Conservation (phyloP, 1,140 invertebrate genomes). For the Whitmania pigra region DNA sequence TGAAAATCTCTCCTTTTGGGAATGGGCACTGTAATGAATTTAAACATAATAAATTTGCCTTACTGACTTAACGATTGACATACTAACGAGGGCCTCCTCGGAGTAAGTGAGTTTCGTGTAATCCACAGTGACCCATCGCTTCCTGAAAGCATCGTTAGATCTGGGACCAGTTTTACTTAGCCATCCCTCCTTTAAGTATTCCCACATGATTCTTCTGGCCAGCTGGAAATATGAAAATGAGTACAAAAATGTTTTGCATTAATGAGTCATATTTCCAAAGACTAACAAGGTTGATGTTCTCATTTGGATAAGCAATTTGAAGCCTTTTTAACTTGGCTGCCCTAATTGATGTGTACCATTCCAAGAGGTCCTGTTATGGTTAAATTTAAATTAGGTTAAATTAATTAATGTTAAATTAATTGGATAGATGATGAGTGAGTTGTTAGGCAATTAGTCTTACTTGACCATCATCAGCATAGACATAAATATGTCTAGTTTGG, state of each 20-base stretch:
- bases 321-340: constrained; percentile 67
- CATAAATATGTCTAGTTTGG: constrained; percentile 20
- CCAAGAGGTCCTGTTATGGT: constrained; percentile 51
- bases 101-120: constrained; percentile 79
- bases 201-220: constrained; percentile 57
- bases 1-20: constrained; percentile 78
- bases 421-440: background rate
- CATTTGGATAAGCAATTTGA: constrained; percentile 64
- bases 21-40: constrained; percentile 54
- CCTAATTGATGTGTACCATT: constrained; percentile 76
- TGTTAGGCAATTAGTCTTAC: background rate
- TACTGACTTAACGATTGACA: background rate
- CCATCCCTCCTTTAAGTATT: constrained; percentile 71
- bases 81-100: constrained; percentile 60
- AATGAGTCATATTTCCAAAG: constrained; percentile 17
- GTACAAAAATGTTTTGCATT: background rate
- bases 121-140: constrained; percentile 76
- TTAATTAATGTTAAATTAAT: background rate
- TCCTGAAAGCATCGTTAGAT: constrained; percentile 62
- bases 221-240: constrained; percentile 40
- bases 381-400: background rate
- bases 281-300: background rate
- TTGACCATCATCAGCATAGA: constrained; percentile 19
- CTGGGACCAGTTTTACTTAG: constrained; percentile 72
- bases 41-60: background rate